Base-by-base conservation (phyloP, 92 coral and sea anemone species). In the Galaxea fascicularis region DNA sequence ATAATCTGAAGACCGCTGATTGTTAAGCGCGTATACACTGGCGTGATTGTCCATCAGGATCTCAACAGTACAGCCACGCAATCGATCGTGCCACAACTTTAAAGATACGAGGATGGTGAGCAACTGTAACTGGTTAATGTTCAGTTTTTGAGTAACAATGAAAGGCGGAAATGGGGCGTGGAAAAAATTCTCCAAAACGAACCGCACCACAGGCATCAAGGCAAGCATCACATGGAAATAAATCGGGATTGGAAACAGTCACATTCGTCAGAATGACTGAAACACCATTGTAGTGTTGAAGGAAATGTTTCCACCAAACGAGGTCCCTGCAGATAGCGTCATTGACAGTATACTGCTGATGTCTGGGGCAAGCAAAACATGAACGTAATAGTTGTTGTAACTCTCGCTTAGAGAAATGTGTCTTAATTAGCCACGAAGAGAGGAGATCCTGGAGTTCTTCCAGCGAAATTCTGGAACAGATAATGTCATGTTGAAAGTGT, bases 271-370 rank as follows among this genome's bases (percentile, higher is more conserved):
- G 92, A 54, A 88, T 83, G 63, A 88, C 88, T 10, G 85, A 88
- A 69, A 88, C 65, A 71, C 85, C 88, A 59, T 88, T 88, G 92
- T 76, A 88, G 78, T 88, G 77, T n/a, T 71, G 68, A 53, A 88
- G 80, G 62, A 87, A 80, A 59, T 57, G 71, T 60, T 82, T 67
- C 88, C 88, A 88, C 92, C 92, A 88, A 46, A 82, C 53, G 47
- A 88, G 82, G 85, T 88, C 88, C 22, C 69, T 78, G 63, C 73
- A 73, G 64, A 88, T 49, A 49, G 74, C 87, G 75, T 67, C 64
- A 62, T 30, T 57, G 56, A 75, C 80, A 24, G 78, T 68, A 56
- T 67, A 70, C 65, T 69, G 46, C 79, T 74, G 62, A 51, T 75
- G 79, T 26, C 65, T 74, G 47, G 79, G 31, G 65, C 65, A 63